Evolutionary conservation across 2,797 vertebrate genomes (phyloP).

Genomic region (Helostoma temminkii): DNA sequence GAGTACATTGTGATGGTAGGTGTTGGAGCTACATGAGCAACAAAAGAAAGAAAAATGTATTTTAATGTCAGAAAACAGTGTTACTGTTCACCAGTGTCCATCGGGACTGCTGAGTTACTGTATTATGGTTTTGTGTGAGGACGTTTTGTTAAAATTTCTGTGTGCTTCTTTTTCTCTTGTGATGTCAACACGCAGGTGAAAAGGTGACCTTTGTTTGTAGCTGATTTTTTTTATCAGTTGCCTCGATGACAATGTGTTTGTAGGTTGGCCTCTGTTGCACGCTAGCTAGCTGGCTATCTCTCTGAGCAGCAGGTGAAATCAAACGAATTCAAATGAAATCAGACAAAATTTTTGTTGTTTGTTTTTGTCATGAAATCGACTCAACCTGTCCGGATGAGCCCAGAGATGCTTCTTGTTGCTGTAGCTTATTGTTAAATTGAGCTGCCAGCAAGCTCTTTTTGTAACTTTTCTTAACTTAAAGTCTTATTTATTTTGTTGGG

Average conservation of each 20-base stretch:
- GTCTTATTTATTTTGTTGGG: slow-evolving; percentile 85
- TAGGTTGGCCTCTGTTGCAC: slow-evolving; percentile 51
- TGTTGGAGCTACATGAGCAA: not conserved
- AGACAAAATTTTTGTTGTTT: not conserved
- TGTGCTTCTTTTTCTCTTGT: slow-evolving; percentile 10
- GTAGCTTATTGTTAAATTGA: slow-evolving; percentile 42
- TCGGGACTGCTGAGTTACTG: slow-evolving; percentile 1
- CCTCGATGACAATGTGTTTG: slow-evolving; percentile 62
- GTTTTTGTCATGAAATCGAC: slow-evolving; percentile 18
- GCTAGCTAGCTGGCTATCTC: slow-evolving; percentile 39
- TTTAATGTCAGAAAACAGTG: not conserved
- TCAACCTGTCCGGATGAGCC: slow-evolving; percentile 21
- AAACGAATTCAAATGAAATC: slow-evolving; percentile 33
- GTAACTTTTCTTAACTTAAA: slow-evolving; percentile 84
- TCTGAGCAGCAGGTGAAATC: slow-evolving; percentile 49
- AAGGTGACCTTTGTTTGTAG: slow-evolving; percentile 21
- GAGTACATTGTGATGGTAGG: not conserved
- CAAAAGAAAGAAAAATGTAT: not conserved
- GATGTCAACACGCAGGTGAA: slow-evolving; percentile 10
- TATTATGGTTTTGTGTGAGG: not conserved
- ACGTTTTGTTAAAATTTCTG: not conserved
- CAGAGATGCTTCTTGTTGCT: slow-evolving; percentile 36
- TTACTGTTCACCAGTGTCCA: not conserved
- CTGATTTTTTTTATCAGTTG: too few species aligned
- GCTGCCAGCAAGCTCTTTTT: slow-evolving; percentile 42